A percentile compares a stretch with the other conserved stretches of the same genome.
Evolutionary conservation across 2,797 vertebrate species (phyloP).

Genomic region (Luscinia luscinia): DNA sequence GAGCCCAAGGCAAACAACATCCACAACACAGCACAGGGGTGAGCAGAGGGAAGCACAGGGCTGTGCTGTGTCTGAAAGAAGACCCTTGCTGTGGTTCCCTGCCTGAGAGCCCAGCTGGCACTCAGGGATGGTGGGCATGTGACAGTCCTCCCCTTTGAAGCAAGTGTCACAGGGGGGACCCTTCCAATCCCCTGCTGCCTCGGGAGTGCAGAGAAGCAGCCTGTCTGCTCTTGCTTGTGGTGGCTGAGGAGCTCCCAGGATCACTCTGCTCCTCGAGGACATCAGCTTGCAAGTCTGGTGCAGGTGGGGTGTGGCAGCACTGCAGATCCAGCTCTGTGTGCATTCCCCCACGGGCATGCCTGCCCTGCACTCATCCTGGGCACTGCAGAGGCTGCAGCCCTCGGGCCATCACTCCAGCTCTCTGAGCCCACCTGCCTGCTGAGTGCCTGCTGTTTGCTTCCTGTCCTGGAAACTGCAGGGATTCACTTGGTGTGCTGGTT

Average conservation of each 20-base stretch:
- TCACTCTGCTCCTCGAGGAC: background rate
- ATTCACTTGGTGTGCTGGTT: background rate
- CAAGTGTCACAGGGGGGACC: background rate
- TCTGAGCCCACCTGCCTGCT: background rate
- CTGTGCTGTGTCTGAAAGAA: background rate
- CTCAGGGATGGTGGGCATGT: accelerated
- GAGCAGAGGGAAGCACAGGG: background rate
- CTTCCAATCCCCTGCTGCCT: background rate
- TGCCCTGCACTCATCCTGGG: background rate
- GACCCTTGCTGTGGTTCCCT: background rate
- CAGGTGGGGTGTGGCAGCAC: background rate
- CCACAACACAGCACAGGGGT: accelerated
- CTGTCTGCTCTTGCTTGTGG: background rate
- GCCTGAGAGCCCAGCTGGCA: background rate
- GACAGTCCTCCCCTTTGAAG: background rate
- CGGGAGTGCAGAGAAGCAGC: background rate
- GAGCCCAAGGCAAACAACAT: background rate
- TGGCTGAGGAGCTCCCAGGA: background rate
- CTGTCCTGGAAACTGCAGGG: background rate
- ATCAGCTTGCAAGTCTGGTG: background rate
- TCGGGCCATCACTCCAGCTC: accelerated
- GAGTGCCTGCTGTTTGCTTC: background rate
- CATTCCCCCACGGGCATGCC: background rate
- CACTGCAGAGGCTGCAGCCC: background rate
- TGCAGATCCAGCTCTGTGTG: background rate